Conservation (phyloP, 2,797 vertebrate genomes). For the Ataeniobius toweri region DNA sequence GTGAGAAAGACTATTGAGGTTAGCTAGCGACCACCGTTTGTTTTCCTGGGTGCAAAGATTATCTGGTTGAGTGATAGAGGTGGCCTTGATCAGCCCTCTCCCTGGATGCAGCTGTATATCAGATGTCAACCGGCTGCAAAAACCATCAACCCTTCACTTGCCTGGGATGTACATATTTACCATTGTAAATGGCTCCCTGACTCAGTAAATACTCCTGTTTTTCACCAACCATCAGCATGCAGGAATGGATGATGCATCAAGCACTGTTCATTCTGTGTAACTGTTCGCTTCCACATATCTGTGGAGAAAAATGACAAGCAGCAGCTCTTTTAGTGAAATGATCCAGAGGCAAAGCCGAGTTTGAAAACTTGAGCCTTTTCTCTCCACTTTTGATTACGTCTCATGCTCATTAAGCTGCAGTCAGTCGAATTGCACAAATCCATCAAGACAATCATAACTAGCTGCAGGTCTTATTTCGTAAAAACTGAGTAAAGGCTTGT, state of each 20-base stretch:
- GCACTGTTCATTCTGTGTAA: constrained; percentile 58
- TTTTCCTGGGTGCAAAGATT: constrained; percentile 72
- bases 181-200: constrained; percentile 69
- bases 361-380: constrained; percentile 40
- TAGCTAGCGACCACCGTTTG: constrained; percentile 61
- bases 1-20: constrained; percentile 62
- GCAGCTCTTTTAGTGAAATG: constrained; percentile 51
- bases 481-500: constrained; percentile 48
- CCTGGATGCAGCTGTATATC: constrained; percentile 69
- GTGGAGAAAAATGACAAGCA: constrained; percentile 41
- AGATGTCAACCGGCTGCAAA: constrained; percentile 68
- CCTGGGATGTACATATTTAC: constrained; percentile 75
- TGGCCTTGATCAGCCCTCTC: constrained; percentile 76
- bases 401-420: constrained; percentile 64
- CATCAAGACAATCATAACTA: constrained; percentile 76
- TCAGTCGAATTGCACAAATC: constrained; percentile 65
- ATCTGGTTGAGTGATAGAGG: constrained; percentile 79
- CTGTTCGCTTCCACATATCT: constrained; percentile 63
- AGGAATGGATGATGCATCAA: constrained; percentile 51
- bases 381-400: constrained; percentile 60
- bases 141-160: constrained; percentile 71
- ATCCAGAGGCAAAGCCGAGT: constrained; percentile 38
- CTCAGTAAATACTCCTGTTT: constrained; percentile 73
- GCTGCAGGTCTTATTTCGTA: constrained; percentile 68
- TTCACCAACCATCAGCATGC: constrained; percentile 53